Base-by-base conservation (phyloP, 1,140 invertebrate genomes). In the Brachionus paranguensis region DNA sequence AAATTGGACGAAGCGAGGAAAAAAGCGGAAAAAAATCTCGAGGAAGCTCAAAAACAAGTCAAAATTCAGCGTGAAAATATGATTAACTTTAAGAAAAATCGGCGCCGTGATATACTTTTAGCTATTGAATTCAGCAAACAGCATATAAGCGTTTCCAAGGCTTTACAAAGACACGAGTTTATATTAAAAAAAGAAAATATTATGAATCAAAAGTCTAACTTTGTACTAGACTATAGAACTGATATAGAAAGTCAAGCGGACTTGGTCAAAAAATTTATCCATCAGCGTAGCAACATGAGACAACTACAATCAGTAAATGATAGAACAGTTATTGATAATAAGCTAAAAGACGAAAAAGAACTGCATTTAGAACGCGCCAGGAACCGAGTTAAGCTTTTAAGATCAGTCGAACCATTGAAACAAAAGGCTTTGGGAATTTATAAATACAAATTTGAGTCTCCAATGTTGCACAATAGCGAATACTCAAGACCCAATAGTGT, bases 131-230 rank as follows among this genome's bases (percentile, higher is more conserved):
- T 89, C 84, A 87, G 85, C 84, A 86, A 85, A 79, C 88, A 89
- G 85, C 88, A 89, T 72, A 88, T 88, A 8, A 88, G 88, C 17
- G 88, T 89, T 8, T 88, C 88, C 4, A 88, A 88, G 68, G 88
- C 88, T 47, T 79, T 89, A 20, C 85, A 88, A 85, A 84, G 87
- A 37, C 88, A 89, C 78, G 88, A 89, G 14, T 76, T 76, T 76
- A 27, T 50, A 50, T 6, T 50, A 12, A 47, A 50, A 3, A 76
- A 50, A 76, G 72, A 76, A 33, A 50, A 12, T 5, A 27, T 27
- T 12, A 29, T 76, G 27, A 76, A 76, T 14, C 11, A 50, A 50
- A 76, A 76, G 33, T 76, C 72, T 4, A 76, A 76, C 45, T 76
- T 76, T 76, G 72, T 76, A 24, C 20, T 76, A 24, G 72, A 76